Evolutionary conservation across 2,113 vertebrate genomes (phyloP).

Genomic region (Bagarius yarrelli): DNA sequence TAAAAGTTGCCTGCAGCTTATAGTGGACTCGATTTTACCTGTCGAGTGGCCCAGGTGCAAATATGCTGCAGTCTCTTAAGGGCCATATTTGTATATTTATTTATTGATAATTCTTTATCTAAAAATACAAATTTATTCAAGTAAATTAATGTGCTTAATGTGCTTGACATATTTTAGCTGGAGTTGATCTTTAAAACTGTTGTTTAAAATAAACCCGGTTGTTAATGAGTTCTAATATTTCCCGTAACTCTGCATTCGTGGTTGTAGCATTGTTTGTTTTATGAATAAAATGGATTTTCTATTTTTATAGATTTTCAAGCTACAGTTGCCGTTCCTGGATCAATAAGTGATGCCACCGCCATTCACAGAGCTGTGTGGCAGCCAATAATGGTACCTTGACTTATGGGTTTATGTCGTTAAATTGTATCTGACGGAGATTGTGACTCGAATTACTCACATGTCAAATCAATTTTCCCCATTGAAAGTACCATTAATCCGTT

Average conservation of each 20-base stretch:
- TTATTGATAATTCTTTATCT: neutral
- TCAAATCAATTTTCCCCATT: too few relatives aligned
- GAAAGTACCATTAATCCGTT: too few relatives aligned
- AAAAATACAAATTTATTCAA: neutral
- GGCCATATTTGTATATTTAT: neutral
- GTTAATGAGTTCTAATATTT: neutral
- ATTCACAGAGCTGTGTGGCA: too few relatives aligned
- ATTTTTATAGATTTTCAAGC: too few relatives aligned
- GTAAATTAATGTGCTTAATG: neutral
- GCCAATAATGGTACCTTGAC: too few relatives aligned
- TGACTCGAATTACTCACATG: too few relatives aligned
- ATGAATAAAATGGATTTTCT: too few relatives aligned
- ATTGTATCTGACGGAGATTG: too few relatives aligned
- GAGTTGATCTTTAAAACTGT: neutral
- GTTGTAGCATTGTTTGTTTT: neutral
- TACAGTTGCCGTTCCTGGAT: too few relatives aligned
- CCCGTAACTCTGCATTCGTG: neutral
- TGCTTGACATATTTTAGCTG: neutral
- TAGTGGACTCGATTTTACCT: constrained; percentile 9
- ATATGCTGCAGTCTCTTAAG: neutral
- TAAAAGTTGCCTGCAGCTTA: constrained; percentile 44
- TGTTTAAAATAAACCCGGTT: neutral
- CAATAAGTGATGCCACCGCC: too few relatives aligned
- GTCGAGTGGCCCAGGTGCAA: neutral
- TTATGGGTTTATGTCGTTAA: too few relatives aligned